These are phyloP conservation scores for Simalia tracyae DNA, from an alignment of 2,797 vertebrate genomes.

Conservation along the genomic window DNA sequence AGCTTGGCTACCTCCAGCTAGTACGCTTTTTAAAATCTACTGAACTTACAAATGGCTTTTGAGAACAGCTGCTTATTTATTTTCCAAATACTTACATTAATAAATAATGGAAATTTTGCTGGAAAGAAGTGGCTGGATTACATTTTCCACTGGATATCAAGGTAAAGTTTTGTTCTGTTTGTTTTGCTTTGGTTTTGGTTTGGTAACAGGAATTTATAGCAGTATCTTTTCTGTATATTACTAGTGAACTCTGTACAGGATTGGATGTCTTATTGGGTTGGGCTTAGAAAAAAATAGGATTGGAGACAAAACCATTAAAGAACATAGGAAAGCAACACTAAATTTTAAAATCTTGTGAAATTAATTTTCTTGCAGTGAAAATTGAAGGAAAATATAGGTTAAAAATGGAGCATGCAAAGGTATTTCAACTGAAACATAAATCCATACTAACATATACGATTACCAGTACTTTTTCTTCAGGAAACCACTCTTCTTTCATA, in stretches of 20 bases:
- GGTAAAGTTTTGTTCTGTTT: neutral
- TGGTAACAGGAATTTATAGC: neutral
- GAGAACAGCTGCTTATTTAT: slow-evolving; percentile 35
- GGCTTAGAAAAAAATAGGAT: neutral
- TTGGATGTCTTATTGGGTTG: neutral
- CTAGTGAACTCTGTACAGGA: neutral
- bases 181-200: neutral
- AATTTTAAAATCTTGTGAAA: neutral
- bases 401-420: slow-evolving; percentile 35
- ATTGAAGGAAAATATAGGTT: slow-evolving; percentile 42
- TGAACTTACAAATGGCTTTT: neutral
- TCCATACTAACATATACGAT: slow-evolving; percentile 25
- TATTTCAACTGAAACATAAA: slow-evolving; percentile 32
- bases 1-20: neutral
- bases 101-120: fast-evolving
- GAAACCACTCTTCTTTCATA: slow-evolving; percentile 31
- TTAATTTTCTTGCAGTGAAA: neutral
- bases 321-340: neutral
- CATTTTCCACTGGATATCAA: neutral
- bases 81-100: neutral
- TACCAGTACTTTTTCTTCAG: slow-evolving; percentile 41
- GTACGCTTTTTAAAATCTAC: neutral
- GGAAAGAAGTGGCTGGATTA: neutral
- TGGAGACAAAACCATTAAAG: neutral
- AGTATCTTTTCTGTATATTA: neutral